Conservation (phyloP, 2,888 invertebrate genomes). For the Tetheella fluctuosa region DNA sequence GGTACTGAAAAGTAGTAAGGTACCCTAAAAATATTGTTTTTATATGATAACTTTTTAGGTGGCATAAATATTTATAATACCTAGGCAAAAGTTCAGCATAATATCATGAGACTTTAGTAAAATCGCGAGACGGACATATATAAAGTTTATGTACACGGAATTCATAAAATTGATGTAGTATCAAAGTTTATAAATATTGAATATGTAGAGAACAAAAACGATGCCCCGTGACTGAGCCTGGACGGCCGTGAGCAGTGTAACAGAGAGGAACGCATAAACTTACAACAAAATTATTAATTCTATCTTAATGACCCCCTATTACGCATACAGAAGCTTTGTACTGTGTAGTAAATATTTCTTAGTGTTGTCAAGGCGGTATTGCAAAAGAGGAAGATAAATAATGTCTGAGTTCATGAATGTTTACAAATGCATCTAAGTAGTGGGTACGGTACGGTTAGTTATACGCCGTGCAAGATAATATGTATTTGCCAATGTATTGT, state of each 20-base stretch:
- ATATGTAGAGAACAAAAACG: constrained; percentile 34
- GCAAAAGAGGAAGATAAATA: constrained; percentile 37
- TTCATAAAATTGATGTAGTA: too few relatives aligned
- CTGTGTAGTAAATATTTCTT: constrained; percentile 42
- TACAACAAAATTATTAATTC: constrained; percentile 52
- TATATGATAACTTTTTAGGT: too few relatives aligned
- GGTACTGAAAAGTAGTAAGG: too few relatives aligned
- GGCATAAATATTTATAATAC: too few relatives aligned
- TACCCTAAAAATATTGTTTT: too few relatives aligned
- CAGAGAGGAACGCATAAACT: constrained; percentile 36
- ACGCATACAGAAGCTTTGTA: constrained; percentile 44
- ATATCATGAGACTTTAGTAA: too few relatives aligned
- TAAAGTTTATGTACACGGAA: too few relatives aligned
- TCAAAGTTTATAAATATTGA: constrained; percentile 21
- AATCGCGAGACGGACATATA: too few relatives aligned
- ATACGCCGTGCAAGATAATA: constrained; percentile 11
- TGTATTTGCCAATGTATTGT: background rate
- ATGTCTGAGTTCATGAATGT: constrained; percentile 27
- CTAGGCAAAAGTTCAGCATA: too few relatives aligned
- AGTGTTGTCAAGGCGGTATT: constrained; percentile 44
- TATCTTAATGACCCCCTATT: constrained; percentile 47
- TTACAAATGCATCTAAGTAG: constrained; percentile 19
- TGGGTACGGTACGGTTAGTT: constrained; percentile 15
- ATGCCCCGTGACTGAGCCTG: constrained; percentile 24
- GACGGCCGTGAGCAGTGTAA: constrained; percentile 54